These are phyloP conservation scores for Enteromius afrohamiltoni DNA, from an alignment of 2,797 vertebrate genomes.

Conservation along the genomic window DNA sequence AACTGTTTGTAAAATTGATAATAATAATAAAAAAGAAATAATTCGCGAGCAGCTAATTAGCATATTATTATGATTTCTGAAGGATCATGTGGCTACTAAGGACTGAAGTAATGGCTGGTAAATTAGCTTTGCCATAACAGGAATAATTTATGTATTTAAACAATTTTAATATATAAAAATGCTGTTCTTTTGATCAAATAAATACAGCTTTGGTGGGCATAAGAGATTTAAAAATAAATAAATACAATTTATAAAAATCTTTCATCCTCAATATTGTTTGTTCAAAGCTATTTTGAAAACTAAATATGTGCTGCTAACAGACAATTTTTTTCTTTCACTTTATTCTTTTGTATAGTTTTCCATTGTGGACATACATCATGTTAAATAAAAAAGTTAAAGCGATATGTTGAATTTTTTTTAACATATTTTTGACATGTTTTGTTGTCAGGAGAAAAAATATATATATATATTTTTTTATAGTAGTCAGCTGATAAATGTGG, in stretches of 20 bases:
- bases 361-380: not conserved
- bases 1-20: not conserved
- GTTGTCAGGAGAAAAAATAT: not conserved
- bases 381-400: not conserved
- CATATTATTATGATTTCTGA: not conserved
- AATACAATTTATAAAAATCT: too few relatives aligned
- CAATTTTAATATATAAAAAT: too few relatives aligned
- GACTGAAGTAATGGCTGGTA: not conserved
- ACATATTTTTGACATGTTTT: not conserved
- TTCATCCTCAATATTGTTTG: not conserved
- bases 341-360: not conserved
- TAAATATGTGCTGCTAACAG: not conserved
- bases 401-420: not conserved
- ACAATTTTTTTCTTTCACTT: not conserved
- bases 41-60: not conserved
- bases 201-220: not conserved
- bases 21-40: not conserved
- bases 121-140: not conserved
- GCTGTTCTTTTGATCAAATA: not conserved
- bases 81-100: not conserved
- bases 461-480: not conserved
- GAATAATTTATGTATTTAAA: not conserved
- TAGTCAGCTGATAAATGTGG: not conserved
- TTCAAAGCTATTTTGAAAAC: not conserved
- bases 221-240: not conserved